Evolutionary conservation across 2,888 invertebrate species (phyloP).

Genomic region (Meiosimyza platycephala): DNA sequence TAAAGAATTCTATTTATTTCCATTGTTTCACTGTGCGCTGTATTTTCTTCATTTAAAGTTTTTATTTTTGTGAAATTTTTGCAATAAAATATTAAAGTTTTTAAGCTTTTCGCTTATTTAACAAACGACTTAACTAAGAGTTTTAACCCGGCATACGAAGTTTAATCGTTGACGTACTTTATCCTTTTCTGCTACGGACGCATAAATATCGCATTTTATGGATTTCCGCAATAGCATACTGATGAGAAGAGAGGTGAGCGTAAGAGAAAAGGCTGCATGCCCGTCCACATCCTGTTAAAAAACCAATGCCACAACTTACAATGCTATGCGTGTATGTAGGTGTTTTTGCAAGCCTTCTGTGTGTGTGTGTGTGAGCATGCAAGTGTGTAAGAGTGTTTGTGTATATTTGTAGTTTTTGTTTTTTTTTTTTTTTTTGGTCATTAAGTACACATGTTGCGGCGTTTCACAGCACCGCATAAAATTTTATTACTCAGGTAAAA

Average conservation of each 20-base stretch:
- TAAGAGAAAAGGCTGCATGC: slow-evolving; percentile 4
- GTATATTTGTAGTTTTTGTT: slow-evolving; percentile 42
- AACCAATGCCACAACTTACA: neutral
- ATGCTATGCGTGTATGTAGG: slow-evolving; percentile 13
- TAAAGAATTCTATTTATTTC: no score
- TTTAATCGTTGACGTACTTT: no score
- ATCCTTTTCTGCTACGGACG: no score
- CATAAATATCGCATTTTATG: slow-evolving; percentile 27
- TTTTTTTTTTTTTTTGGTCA: slow-evolving; percentile 45
- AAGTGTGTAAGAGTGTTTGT: slow-evolving; percentile 21
- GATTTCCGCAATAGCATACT: slow-evolving; percentile 4
- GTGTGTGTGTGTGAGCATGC: neutral
- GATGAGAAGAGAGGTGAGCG: neutral
- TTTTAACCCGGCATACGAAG: no score
- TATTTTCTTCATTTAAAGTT: no score
- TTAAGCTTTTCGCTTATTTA: no score
- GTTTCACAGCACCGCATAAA: slow-evolving; percentile 50
- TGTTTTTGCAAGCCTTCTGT: neutral
- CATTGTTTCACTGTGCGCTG: no score
- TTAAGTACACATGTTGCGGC: slow-evolving; percentile 48
- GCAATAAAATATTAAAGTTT: no score
- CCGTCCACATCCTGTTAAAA: neutral
- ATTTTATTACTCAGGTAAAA: slow-evolving; percentile 58
- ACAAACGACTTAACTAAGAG: no score
- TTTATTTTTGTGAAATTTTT: no score